Conservation (phyloP, 37 sponge, comb jelly and placozoan species). For the Petrosia ficiformis region DNA sequence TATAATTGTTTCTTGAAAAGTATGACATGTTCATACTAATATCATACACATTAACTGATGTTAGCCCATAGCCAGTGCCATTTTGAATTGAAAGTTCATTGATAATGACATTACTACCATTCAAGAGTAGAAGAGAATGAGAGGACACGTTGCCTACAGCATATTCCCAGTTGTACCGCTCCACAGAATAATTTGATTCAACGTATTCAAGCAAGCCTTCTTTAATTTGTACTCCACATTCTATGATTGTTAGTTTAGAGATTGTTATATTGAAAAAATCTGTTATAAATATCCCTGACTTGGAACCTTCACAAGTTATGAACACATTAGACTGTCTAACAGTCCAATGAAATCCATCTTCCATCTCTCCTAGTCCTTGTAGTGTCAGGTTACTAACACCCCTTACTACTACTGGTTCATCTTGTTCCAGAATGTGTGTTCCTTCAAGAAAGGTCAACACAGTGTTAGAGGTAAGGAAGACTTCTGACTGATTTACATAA, state of each 20-base stretch:
- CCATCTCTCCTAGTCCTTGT: neutral
- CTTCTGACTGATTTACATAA: neutral
- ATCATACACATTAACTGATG: neutral
- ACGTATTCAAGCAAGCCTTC: neutral
- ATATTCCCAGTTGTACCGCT: neutral
- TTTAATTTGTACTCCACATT: neutral
- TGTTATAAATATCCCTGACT: neutral
- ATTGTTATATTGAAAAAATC: neutral
- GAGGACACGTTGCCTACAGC: neutral
- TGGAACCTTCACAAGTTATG: neutral
- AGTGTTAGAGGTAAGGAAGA: constrained; percentile 2
- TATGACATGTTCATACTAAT: neutral
- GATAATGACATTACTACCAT: neutral
- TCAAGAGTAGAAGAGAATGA: neutral
- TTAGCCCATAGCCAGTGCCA: neutral
- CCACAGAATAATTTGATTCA: neutral
- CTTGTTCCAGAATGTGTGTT: neutral
- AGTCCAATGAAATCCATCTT: neutral
- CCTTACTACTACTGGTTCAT: constrained; percentile 1
- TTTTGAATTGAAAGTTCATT: neutral
- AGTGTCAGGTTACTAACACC: constrained; percentile 2
- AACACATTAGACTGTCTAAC: neutral
- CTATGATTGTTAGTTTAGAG: neutral
- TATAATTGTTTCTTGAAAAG: neutral
- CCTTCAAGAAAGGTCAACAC: constrained; percentile 1